Conservation (phyloP, 2,797 vertebrate genomes). For the Ataeniobius toweri region DNA sequence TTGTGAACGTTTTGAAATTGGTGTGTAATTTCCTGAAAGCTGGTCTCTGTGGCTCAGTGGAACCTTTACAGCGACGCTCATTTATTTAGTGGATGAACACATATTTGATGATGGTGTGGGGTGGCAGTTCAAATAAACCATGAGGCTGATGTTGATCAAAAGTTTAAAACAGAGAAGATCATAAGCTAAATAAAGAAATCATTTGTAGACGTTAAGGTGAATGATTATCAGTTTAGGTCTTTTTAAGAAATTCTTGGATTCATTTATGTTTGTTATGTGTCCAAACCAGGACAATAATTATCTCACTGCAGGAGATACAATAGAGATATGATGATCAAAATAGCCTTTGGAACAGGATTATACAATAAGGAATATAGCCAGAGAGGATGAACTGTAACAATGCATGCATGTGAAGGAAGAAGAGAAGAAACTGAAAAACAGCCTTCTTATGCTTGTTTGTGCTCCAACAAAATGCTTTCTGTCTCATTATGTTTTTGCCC, state of each 20-base stretch:
- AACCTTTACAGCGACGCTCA: not conserved
- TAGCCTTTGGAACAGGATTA: not conserved
- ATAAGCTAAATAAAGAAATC: not conserved
- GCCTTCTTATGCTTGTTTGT: slow-evolving; percentile 35
- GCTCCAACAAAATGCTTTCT: slow-evolving; percentile 11
- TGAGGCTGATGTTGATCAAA: not conserved
- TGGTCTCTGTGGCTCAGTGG: not conserved
- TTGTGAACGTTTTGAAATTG: not conserved
- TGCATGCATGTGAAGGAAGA: slow-evolving; percentile 15
- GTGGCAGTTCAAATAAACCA: slow-evolving; percentile 6
- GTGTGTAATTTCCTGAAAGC: not conserved
- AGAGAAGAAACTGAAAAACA: slow-evolving; percentile 1
- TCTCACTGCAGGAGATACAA: not conserved
- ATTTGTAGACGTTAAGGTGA: not conserved
- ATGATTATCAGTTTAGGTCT: slow-evolving; percentile 8
- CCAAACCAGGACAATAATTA: too few species aligned
- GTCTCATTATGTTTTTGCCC: slow-evolving; percentile 11
- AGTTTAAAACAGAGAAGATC: not conserved
- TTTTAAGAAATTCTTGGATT: slow-evolving; percentile 6
- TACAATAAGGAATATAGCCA: not conserved
- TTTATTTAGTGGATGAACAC: slow-evolving; percentile 13
- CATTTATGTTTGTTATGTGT: too few species aligned
- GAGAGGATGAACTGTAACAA: not conserved
- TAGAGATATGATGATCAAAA: not conserved
- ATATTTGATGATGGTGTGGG: not conserved